These are phyloP conservation scores for Cheumatopsyche charites DNA, from an alignment of 1,140 invertebrate genomes.

Conservation along the genomic window DNA sequence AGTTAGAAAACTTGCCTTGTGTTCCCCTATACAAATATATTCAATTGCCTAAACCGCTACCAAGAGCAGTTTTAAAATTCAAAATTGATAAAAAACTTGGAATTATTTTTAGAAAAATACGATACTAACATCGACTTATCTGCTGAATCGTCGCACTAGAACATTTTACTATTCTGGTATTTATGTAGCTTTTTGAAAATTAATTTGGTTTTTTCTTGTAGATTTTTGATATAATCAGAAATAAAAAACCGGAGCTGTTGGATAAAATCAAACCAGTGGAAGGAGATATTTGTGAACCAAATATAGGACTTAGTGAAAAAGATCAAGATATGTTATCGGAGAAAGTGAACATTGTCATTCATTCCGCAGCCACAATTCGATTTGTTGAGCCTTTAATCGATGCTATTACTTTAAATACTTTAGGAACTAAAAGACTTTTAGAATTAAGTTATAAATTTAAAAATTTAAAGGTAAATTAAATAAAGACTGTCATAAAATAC, in stretches of 20 bases:
- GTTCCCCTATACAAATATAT: too few relatives aligned
- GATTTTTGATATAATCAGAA: conserved; percentile 74
- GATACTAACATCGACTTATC: too few relatives aligned
- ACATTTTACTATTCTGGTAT: too few relatives aligned
- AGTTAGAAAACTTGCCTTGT: too few relatives aligned
- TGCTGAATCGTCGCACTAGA: neutral
- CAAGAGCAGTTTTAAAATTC: too few relatives aligned
- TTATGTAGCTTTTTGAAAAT: too few relatives aligned
- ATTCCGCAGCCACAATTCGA: conserved; percentile 70
- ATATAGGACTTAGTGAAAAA: conserved; percentile 72
- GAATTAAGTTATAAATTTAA: conserved; percentile 69
- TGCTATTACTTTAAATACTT: conserved; percentile 66
- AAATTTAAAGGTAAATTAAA: conserved; percentile 69
- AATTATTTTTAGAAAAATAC: too few relatives aligned
- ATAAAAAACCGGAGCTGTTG: conserved; percentile 67
- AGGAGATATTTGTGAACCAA: conserved; percentile 84
- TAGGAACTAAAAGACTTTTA: conserved; percentile 65
- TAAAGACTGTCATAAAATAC: neutral
- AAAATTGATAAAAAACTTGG: too few relatives aligned
- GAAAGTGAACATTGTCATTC: conserved; percentile 66
- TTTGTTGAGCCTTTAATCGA: conserved; percentile 82
- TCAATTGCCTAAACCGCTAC: too few relatives aligned
- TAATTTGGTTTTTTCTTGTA: conserved; percentile 53
- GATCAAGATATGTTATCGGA: conserved; percentile 57
- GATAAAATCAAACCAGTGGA: conserved; percentile 78